Conservation (phyloP, 2,888 invertebrate genomes). For the Cancer borealis region DNA sequence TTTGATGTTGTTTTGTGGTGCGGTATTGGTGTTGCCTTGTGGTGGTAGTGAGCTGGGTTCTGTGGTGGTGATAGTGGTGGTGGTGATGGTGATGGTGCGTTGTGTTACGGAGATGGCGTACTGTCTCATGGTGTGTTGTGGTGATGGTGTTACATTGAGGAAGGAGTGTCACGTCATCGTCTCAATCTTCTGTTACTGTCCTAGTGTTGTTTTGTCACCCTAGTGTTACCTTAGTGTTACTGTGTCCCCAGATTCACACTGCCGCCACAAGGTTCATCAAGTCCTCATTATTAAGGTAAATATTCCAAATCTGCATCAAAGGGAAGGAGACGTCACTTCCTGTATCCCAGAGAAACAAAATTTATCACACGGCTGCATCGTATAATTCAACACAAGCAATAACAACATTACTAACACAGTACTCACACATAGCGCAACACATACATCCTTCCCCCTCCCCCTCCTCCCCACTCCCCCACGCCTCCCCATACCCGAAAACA, state of each 20-base stretch:
- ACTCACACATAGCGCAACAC: background rate
- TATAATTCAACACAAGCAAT: background rate
- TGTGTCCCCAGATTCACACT: background rate
- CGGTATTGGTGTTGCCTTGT: background rate
- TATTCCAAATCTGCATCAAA: background rate
- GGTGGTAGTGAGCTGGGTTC: background rate
- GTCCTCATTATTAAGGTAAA: background rate
- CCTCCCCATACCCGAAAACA: background rate
- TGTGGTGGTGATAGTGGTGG: background rate
- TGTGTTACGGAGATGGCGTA: background rate
- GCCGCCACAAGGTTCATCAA: background rate
- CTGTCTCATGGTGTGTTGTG: background rate
- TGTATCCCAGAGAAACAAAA: background rate
- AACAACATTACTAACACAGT: background rate
- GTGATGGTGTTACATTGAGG: background rate
- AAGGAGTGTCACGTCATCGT: background rate
- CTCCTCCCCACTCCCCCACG: background rate
- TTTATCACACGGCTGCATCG: background rate
- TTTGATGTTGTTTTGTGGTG: background rate
- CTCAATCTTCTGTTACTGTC: background rate
- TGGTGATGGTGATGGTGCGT: background rate
- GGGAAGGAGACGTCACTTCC: background rate
- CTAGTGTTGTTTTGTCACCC: background rate
- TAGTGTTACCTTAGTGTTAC: background rate
- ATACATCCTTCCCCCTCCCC: background rate